Conservation (phyloP, 1,140 invertebrate species). For the Agrypnia vestita region DNA sequence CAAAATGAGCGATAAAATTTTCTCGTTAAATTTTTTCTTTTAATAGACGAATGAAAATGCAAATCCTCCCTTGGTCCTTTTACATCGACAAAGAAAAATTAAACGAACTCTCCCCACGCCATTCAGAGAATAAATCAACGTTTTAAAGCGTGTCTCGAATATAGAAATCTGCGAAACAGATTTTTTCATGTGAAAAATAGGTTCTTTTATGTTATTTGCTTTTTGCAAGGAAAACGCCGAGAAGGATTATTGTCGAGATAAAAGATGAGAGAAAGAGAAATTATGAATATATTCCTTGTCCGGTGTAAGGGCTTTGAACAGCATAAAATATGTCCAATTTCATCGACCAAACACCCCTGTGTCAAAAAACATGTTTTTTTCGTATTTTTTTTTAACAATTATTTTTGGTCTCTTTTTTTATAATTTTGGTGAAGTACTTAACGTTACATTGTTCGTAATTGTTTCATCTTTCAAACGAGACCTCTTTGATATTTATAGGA, state of each 20-base stretch:
- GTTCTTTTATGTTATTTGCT: conserved; percentile 25
- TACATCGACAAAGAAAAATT: conserved; percentile 35
- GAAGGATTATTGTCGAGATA: not conserved
- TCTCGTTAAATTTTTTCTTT: conserved; percentile 58
- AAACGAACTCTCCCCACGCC: not conserved
- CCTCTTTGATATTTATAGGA: too few relatives aligned
- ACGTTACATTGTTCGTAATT: too few relatives aligned
- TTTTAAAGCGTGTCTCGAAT: conserved; percentile 14
- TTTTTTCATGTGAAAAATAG: conserved; percentile 14
- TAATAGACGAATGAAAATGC: conserved; percentile 57
- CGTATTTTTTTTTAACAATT: too few relatives aligned
- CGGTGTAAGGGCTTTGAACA: too few relatives aligned
- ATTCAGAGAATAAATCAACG: not conserved
- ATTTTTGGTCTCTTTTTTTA: too few relatives aligned
- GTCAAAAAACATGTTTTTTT: too few relatives aligned
- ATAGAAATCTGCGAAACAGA: conserved; percentile 24
- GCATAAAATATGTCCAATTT: too few relatives aligned
- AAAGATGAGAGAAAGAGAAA: conserved; percentile 1
- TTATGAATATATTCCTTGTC: not conserved
- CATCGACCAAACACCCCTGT: too few relatives aligned
- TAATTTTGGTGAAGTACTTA: too few relatives aligned
- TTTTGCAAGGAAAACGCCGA: not conserved
- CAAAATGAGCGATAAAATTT: conserved; percentile 48
- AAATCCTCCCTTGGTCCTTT: conserved; percentile 43
- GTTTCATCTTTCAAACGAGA: too few relatives aligned